Conservation (phyloP, 1,140 invertebrate species). For the silkworm (Bombyx mori) region DNA sequence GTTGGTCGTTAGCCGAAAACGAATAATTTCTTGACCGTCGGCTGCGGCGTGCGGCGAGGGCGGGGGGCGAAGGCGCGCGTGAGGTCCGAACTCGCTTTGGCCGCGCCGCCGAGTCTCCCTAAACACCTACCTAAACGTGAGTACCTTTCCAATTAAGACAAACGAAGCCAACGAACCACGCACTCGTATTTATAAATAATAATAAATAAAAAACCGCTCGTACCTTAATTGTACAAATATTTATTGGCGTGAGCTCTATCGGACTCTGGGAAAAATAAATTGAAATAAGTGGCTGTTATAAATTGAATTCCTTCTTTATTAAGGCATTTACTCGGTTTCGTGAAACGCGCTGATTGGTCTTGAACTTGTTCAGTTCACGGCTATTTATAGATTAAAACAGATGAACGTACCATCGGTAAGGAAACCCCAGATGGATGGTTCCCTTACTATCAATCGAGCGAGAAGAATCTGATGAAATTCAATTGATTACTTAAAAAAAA, state of each 20-base stretch:
- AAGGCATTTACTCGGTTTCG: no score
- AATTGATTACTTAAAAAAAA: neutral
- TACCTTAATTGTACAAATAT: neutral
- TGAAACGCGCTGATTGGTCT: no score
- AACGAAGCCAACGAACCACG: conserved; percentile 7
- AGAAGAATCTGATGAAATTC: no score
- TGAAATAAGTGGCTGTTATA: no score
- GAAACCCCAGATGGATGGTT: no score
- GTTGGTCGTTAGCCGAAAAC: conserved; percentile 48
- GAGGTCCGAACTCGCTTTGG: conserved; percentile 15
- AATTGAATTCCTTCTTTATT: no score
- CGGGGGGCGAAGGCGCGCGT: conserved; percentile 2
- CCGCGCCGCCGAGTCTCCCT: conserved; percentile 13
- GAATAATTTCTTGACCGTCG: conserved; percentile 59
- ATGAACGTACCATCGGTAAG: no score
- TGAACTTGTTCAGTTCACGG: no score
- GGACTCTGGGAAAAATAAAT: no score
- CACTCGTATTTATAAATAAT: neutral
- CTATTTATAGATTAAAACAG: no score
- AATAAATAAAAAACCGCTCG: neutral
- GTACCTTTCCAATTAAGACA: conserved; percentile 19
- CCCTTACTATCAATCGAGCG: no score
- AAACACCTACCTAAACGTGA: conserved; percentile 17
- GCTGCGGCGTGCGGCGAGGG: conserved; percentile 28
- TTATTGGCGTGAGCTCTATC: no score